Evolutionary conservation across 2,888 invertebrate species (phyloP), one percentile per base, ranked within the genome.

Genomic region (Caenorhabditis angaria): DNA sequence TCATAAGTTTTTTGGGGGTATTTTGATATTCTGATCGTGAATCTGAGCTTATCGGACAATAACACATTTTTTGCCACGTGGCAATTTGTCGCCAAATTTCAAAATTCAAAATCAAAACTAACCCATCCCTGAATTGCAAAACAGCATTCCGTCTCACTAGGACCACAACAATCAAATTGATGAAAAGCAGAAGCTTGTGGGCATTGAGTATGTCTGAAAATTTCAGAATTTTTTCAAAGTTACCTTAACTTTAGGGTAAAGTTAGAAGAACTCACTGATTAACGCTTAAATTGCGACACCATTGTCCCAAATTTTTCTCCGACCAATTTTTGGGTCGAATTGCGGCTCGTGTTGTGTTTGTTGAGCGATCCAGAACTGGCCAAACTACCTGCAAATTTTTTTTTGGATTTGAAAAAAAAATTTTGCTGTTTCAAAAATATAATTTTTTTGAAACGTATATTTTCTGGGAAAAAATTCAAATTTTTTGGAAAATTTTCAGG

Each of bases 291-390:
- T 86, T 86, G 10, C 86, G 57, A 55, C 86, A 86, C 85, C 84
- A 85, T 67, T 86, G 86, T 47, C 86, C 86, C 53, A 80, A 73
- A 65, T 82, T 78, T 71, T 86, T 86, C 51, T 86, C 85, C 6
- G 59, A 65, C 80, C 82, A 85, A n/a, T 71, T 72, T 22, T 61
- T 57, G 1, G 85, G 85, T 25, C 61, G 47, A n/a, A 66, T 66
- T 2, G 61, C 53, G 0, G 73, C 59, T 5, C 65, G 62, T 8
- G 61, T 66, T 25, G 64, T 65, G 57, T 65, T 32, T 2, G 28
- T 65, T 27, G 35, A 61, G n/a, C 61, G 59, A 28, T 69, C 65
- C 4, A 78, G 28, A 1, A 73, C 76, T 8, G 78, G 78, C 78
- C 78, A 78, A 12, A 78, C 70, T 12, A 71, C 70, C 67, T 72